Percentiles rank a stretch among this genome's conserved stretches.
These are phyloP conservation scores for Scomber scombrus DNA, from an alignment of 2,113 vertebrate genomes.

Conservation along the genomic window DNA sequence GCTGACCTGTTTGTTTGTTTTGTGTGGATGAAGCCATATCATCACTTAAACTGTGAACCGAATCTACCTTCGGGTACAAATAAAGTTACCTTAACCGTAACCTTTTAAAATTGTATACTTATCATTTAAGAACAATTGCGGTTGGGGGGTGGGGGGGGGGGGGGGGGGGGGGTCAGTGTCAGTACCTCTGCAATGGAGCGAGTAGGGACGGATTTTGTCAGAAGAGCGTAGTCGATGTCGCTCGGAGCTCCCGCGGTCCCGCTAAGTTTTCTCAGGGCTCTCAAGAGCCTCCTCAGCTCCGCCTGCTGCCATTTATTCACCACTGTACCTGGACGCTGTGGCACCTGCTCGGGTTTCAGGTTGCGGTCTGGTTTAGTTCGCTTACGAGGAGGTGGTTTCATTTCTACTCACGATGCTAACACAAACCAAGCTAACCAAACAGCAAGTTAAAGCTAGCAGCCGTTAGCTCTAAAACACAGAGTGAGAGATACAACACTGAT, in stretches of 20 bases:
- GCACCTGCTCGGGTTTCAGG: accelerated
- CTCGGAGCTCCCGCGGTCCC: accelerated
- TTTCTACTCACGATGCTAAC: not conserved
- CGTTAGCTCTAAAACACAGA: not conserved
- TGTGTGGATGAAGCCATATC: too few species aligned
- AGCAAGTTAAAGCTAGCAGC: too few species aligned
- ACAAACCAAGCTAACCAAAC: not conserved
- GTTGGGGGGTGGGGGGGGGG: too few species aligned
- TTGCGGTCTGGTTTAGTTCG: not conserved
- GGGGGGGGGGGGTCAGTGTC: too few species aligned
- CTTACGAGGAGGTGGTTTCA: constrained; percentile 66
- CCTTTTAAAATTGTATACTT: too few species aligned
- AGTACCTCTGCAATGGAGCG: constrained; percentile 60
- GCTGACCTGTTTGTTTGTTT: too few species aligned
- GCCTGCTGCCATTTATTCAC: not conserved
- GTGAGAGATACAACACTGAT: too few species aligned
- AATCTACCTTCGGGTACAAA: too few species aligned
- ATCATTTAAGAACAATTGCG: too few species aligned
- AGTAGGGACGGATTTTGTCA: constrained; percentile 14
- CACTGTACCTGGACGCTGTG: accelerated
- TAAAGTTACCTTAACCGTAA: too few species aligned
- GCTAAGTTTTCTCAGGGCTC: not conserved
- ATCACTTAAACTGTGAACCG: too few species aligned
- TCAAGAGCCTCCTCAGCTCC: constrained; percentile 45
- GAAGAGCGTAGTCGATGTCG: constrained; percentile 30